Conservation (phyloP, 1,140 invertebrate genomes). For the Neotoxoptera formosana region DNA sequence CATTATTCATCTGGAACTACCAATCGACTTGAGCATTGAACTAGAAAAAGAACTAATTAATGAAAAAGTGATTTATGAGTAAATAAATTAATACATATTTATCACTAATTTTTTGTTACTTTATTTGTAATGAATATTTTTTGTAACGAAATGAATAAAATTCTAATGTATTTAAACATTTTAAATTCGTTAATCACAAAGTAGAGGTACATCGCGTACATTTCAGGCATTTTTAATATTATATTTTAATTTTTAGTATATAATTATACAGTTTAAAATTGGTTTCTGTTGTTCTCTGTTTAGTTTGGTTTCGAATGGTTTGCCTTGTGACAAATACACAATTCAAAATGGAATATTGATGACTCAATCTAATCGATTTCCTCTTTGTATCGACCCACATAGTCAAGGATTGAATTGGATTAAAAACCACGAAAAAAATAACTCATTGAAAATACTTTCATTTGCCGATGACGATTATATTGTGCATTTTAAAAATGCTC, state of each 20-base stretch:
- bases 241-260: neutral
- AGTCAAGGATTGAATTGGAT: conserved; percentile 83
- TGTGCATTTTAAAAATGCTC: conserved; percentile 84
- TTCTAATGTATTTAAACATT: neutral
- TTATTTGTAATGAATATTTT: neutral
- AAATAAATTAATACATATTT: neutral
- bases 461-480: conserved; percentile 86
- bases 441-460: conserved; percentile 69
- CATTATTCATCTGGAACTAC: conserved; percentile 72
- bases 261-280: neutral
- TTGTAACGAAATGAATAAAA: neutral
- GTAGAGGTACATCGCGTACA: neutral
- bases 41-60: conserved; percentile 37
- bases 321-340: conserved; percentile 76
- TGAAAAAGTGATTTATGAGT: conserved; percentile 13
- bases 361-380: conserved; percentile 76
- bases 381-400: conserved; percentile 91
- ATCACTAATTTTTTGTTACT: neutral
- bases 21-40: conserved; percentile 64
- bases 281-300: neutral
- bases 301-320: conserved; percentile 33
- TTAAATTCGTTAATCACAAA: neutral
- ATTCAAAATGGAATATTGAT: conserved; percentile 91
- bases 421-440: conserved; percentile 79
- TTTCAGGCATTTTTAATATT: neutral